Evolutionary conservation across 2,113 vertebrate genomes (phyloP).

Genomic region (Hypanus sabinus): DNA sequence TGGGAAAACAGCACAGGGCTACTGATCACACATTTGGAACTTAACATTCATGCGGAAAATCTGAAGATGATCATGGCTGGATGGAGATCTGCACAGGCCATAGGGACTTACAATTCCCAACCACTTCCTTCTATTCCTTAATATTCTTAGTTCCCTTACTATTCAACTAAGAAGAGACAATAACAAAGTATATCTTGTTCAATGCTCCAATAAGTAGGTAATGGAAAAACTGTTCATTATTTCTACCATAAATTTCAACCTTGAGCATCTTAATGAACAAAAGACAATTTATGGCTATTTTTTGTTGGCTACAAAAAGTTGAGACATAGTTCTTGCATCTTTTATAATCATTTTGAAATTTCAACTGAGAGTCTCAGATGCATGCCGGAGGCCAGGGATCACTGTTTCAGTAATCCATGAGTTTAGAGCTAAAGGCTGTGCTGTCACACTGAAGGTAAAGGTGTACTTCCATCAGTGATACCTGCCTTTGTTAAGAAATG

Average conservation of each 20-base stretch:
- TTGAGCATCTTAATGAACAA: not conserved
- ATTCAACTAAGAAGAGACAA: not conserved
- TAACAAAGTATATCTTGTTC: not conserved
- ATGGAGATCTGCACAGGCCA: too few relatives aligned
- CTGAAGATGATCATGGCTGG: too few relatives aligned
- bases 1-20: too few relatives aligned
- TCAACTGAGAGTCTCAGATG: too few relatives aligned
- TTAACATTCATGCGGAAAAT: too few relatives aligned
- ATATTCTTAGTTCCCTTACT: not conserved
- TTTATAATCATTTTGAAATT: not conserved
- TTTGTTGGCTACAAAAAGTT: not conserved
- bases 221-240: not conserved
- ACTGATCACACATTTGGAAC: too few relatives aligned
- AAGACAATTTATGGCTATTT: not conserved
- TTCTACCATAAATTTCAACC: not conserved
- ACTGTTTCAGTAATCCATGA: too few relatives aligned
- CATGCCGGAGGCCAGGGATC: too few relatives aligned
- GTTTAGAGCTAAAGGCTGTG: too few relatives aligned
- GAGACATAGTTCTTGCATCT: not conserved
- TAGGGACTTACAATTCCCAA: not conserved
- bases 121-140: not conserved
- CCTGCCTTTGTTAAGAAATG: too few relatives aligned
- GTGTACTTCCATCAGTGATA: too few relatives aligned
- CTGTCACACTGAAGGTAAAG: too few relatives aligned
- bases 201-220: not conserved